phyloP scores from a whole-genome alignment of 2,888 invertebrate species.

The Phengaris arion region DNA sequence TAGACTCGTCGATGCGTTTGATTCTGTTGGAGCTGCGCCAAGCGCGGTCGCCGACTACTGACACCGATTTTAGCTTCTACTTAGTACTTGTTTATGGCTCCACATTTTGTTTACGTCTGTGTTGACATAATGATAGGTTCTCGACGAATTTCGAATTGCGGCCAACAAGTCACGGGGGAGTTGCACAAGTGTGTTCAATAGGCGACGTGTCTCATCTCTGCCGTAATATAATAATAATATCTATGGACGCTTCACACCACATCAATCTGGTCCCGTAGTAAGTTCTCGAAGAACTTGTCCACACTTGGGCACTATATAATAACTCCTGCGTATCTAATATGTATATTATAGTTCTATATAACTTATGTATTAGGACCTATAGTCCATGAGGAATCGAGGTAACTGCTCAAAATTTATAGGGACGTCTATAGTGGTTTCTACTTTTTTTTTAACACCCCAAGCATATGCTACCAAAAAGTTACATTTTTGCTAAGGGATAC shows the following conservation, averaged over 20 bases:
- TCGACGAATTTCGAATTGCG: neutral
- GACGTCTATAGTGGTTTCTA: too few relatives aligned
- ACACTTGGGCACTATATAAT: too few relatives aligned
- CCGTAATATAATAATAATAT: too few relatives aligned
- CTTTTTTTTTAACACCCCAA: too few relatives aligned
- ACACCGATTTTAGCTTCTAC: slow-evolving; percentile 17
- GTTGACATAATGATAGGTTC: slow-evolving; percentile 18
- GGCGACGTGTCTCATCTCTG: neutral
- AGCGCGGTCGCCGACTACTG: slow-evolving; percentile 8
- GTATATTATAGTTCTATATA: neutral
- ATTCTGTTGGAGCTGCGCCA: slow-evolving; percentile 9
- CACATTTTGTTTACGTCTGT: slow-evolving; percentile 13
- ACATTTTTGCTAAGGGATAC: too few relatives aligned
- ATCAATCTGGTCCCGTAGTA: too few relatives aligned
- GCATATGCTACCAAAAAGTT: too few relatives aligned
- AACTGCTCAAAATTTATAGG: too few relatives aligned
- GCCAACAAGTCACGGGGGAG: neutral
- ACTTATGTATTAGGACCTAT: neutral
- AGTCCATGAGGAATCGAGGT: too few relatives aligned
- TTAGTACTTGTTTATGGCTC: slow-evolving; percentile 14
- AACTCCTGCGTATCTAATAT: too few relatives aligned
- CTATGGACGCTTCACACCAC: too few relatives aligned
- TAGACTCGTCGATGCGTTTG: slow-evolving; percentile 17
- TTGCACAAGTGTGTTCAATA: neutral
- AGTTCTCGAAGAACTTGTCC: too few relatives aligned